phyloP scores from a whole-genome alignment of 2,888 invertebrate species.

The Dryococelus australis region DNA sequence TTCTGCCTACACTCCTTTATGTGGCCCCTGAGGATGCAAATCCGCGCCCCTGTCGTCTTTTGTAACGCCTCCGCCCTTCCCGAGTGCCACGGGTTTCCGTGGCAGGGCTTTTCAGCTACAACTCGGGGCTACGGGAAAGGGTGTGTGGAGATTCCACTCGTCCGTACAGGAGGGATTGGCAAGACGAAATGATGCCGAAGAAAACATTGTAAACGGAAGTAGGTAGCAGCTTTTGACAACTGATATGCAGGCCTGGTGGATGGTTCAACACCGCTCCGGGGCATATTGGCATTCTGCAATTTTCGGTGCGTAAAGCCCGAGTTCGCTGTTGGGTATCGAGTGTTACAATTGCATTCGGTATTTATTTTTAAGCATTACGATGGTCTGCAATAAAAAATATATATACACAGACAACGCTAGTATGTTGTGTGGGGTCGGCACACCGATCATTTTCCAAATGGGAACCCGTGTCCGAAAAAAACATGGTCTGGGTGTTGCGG shows the following conservation, averaged over 20 bases:
- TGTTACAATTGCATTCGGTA: too few relatives aligned
- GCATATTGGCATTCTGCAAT: background rate
- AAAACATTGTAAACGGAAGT: background rate
- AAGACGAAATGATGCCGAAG: background rate
- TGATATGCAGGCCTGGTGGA: background rate
- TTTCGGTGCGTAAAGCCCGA: too few relatives aligned
- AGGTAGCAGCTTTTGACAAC: background rate
- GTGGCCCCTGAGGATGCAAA: conserved; percentile 6
- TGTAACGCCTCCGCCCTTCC: background rate
- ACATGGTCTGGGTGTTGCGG: too few relatives aligned
- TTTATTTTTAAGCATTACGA: too few relatives aligned
- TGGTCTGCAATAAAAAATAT: too few relatives aligned
- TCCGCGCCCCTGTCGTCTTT: background rate
- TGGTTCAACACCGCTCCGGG: background rate
- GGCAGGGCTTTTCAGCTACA: background rate
- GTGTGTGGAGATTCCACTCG: background rate
- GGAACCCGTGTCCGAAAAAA: too few relatives aligned
- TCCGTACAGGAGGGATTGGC: background rate
- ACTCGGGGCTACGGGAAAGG: too few relatives aligned
- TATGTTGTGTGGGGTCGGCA: too few relatives aligned
- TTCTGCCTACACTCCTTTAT: background rate
- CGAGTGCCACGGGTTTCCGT: background rate
- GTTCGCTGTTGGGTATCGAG: too few relatives aligned
- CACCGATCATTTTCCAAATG: too few relatives aligned
- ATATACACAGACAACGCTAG: too few relatives aligned